phyloP scores from a whole-genome alignment of 2,888 invertebrate species.

The Anaspis maculata region DNA sequence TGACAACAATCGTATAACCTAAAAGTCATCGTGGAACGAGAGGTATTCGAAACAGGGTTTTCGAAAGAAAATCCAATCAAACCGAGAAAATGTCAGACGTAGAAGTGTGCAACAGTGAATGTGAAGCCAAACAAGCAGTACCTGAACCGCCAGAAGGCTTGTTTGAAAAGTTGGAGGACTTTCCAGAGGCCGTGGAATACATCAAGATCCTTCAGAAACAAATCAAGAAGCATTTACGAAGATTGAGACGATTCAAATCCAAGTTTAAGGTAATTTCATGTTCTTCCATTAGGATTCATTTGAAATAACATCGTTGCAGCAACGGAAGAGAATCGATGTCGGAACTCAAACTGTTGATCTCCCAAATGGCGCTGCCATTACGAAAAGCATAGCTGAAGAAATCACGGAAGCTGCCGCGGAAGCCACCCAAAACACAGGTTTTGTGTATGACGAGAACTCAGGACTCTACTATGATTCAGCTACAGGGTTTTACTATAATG shows the following conservation, averaged over 20 bases:
- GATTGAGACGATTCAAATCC: slow-evolving; percentile 51
- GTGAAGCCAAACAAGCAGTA: no score
- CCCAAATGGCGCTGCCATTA: slow-evolving; percentile 8
- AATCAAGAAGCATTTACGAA: slow-evolving; percentile 49
- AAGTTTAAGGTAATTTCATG: slow-evolving; percentile 38
- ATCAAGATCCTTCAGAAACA: slow-evolving; percentile 50
- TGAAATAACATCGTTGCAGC: slow-evolving; percentile 7
- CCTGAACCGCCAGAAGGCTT: no score
- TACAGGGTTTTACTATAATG: slow-evolving; percentile 85
- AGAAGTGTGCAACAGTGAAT: no score
- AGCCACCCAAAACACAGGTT: slow-evolving; percentile 65
- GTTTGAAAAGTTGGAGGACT: slow-evolving; percentile 43
- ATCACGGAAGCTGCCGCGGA: slow-evolving; percentile 69
- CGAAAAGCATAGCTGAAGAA: slow-evolving; percentile 58
- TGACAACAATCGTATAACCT: no score
- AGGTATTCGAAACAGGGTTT: no score
- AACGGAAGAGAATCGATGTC: slow-evolving; percentile 19
- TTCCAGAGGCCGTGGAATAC: slow-evolving; percentile 52
- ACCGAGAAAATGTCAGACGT: no score
- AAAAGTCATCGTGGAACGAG: no score
- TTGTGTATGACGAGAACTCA: slow-evolving; percentile 79
- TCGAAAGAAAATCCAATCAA: no score
- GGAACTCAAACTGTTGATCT: slow-evolving; percentile 26
- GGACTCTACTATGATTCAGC: slow-evolving; percentile 84
- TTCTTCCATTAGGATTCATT: neutral